Evolutionary conservation across 2,113 vertebrate genomes (phyloP).

Genomic region (Oncorhynchus masou): DNA sequence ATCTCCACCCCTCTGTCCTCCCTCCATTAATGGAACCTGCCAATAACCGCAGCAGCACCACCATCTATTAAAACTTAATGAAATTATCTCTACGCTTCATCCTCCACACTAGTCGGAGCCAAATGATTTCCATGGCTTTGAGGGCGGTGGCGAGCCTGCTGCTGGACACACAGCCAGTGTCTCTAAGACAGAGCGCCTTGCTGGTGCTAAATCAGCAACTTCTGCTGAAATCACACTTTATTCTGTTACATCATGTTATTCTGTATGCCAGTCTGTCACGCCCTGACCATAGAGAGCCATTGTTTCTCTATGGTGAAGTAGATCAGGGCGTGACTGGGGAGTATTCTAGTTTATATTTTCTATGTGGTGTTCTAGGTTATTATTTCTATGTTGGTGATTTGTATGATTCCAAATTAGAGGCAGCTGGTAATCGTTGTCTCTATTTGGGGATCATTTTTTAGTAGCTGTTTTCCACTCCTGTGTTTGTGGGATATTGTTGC

Average conservation of each 20-base stretch:
- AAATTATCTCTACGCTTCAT: background rate
- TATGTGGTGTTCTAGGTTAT: no score
- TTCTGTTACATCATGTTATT: background rate
- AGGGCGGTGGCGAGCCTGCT: background rate
- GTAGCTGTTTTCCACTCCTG: no score
- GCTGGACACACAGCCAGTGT: background rate
- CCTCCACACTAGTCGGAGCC: background rate
- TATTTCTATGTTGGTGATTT: no score
- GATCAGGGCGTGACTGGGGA: no score
- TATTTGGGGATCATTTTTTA: no score
- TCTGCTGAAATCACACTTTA: background rate
- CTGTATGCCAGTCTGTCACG: background rate
- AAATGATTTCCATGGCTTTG: constrained; percentile 3
- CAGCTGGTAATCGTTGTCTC: no score
- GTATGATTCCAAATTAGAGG: no score
- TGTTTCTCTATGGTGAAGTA: no score
- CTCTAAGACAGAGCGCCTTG: background rate
- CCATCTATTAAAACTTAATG: constrained; percentile 17
- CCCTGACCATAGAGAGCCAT: no score
- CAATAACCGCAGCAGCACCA: background rate
- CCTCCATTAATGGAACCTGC: constrained; percentile 9
- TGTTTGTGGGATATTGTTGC: no score
- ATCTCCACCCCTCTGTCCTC: no score
- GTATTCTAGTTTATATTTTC: no score
- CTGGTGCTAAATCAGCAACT: background rate